Base-by-base conservation (phyloP, 2,888 invertebrate genomes). In the Drosophila vallismaia region DNA sequence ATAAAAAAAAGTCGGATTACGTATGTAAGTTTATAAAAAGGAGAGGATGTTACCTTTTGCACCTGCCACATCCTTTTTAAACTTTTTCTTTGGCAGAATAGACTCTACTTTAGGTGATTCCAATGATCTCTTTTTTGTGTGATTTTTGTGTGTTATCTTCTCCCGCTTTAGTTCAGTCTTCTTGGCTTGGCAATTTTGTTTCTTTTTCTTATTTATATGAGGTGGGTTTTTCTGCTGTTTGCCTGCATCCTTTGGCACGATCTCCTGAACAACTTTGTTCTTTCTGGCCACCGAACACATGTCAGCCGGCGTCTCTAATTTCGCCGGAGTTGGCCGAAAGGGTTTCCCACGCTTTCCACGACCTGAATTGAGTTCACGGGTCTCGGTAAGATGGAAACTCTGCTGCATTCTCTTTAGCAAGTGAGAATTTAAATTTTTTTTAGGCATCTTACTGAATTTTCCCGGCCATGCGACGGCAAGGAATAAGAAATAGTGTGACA, bases 391-490 rank as follows among this genome's bases (percentile, higher is more conserved):
- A 28, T 40, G 24, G 24, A 56, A 45, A 40, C 62, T 71, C 6
- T 24, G 8, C 36, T 56, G 8, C 70, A 70, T 71, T 48, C 63
- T 48, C 33, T 48, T 63, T 19, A 70, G 19, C 31, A 62, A 50
- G n/a, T 36, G 55, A 9, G 33, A 3, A 1, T 49, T 52, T 26
- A 58, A 26, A 12, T 45, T 28, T 2, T 19, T 66, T 24, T 10
- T 0, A 4, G 12, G 48, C 26, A 29, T 8, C 4, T 2, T 3
- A 14, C 10, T 0, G 28, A 14, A 46, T 4, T 5, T 40, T 42
- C 42, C 63, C 36, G 63, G 64, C 64, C 64, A 64, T 64, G 64
- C 63, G 64, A 62, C 63, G n/a, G 49, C 8, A 9, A 4, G 31
- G 57, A 60, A 42, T 58, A 48, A 62, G 60, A 28, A 14, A 3